phyloP scores from a whole-genome alignment of 2,888 invertebrate genomes.

The Cephus nigrinus region DNA sequence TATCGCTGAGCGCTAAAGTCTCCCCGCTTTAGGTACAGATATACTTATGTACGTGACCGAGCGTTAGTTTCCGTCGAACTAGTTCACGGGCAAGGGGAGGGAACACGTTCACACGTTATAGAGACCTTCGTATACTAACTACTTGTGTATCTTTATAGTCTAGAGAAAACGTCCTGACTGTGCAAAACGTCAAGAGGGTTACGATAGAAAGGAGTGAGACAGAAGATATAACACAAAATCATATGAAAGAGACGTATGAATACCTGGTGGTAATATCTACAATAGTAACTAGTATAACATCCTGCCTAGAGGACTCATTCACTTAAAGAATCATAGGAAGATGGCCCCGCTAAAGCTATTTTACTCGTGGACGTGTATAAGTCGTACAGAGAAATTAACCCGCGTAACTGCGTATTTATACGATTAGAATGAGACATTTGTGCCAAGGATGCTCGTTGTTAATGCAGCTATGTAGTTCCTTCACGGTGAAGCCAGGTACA shows the following conservation, averaged over 20 bases:
- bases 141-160: neutral
- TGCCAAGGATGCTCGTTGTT: neutral
- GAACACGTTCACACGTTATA: neutral
- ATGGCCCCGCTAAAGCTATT: neutral
- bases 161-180: neutral
- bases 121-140: neutral
- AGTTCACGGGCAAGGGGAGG: neutral
- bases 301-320: neutral
- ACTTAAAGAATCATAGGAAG: neutral
- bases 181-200: neutral
- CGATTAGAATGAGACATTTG: neutral
- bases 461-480: neutral
- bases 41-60: constrained; percentile 2
- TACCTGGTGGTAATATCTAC: neutral
- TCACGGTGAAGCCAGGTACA: neutral
- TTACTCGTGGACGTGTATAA: neutral
- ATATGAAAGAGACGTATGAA: neutral
- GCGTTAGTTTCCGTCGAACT: neutral
- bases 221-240: neutral
- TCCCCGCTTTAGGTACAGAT: neutral
- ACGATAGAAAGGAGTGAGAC: neutral
- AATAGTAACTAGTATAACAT: neutral
- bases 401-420: neutral
- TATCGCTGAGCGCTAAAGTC: neutral
- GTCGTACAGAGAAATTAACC: neutral